Evolutionary conservation across 2,888 invertebrate genomes (phyloP), one percentile per base, ranked within the genome.

Genomic region (Cataglyphis rosenhaueri): DNA sequence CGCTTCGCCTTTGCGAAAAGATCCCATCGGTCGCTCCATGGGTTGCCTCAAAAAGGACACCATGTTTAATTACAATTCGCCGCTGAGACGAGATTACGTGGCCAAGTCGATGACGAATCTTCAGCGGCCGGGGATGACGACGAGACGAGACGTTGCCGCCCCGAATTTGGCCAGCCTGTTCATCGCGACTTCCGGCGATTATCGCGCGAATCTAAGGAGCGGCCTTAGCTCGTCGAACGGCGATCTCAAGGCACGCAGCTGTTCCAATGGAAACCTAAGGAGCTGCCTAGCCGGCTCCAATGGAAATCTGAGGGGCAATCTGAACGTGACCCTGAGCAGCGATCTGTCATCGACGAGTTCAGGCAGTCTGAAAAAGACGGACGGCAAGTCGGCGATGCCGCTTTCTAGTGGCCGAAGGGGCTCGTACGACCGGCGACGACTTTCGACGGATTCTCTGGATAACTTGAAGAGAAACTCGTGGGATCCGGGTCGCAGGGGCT

Each of bases 391-490:
- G n/a, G 32, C 59, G 32, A 59, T 38, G 48, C 83, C 84, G 70
- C 81, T 90, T 82, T 84, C 81, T 61, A 81, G 81, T 48, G 70
- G 78, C 44, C 95, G 96, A 89, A 95, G 96, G 91, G 94, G 95
- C 66, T 95, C 95, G 68, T 94, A 95, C 61, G 94, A 93, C 65
- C 92, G 93, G 83, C 90, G 95, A 82, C 94, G 96, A 84, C 95
- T 95, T 79, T 97, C 97, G 0, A 96, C 96, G 55, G 97, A 97
- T 93, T 97, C 97, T 0, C 93, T 97, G 94, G 97, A 97, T 91
- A 95, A 96, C 84, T 92, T 94, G 68, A 96, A 96, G 95, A 96
- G 97, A 86, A 96, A 96, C 90, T 96, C 96, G 68, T 97, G 97
- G 97, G 97, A 97, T 90, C 95, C 96, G 1, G 96, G 96, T 78